Evolutionary conservation across 64 coral and sea anemone genomes (phyloP), one percentile per base, ranked within the genome.

Genomic region (Dendronephthya gigantea): DNA sequence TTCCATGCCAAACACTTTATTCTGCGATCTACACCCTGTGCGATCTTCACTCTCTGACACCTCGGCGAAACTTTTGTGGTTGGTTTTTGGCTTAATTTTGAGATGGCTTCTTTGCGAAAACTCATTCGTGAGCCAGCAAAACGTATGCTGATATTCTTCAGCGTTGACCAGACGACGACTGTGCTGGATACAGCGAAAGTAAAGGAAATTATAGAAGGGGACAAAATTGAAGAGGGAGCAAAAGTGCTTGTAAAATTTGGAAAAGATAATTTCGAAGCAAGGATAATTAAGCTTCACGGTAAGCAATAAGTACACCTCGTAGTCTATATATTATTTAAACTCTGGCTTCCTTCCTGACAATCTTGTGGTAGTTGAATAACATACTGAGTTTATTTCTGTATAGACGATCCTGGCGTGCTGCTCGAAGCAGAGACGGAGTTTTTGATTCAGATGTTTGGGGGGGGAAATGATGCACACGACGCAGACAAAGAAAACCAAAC

Each of bases 391-490:
- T 74, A 13, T 12, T 74, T 74, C 68, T 74, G 32, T 27, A 30
- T 74, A 74, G 68, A 74, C 30, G 68, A 74, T 74, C 23, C 68
- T 74, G 25, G 68, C 32, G 68, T 74, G n/a, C 25, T 74, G 68
- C 30, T 74, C 19, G 68, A 74, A 74, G 68, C 68, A 1, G 68
- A 74, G 68, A 74, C 68, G 68, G n/a, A 27, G 68, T 74, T 74
- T 74, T 74, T 74, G 30, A 11, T 12, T 74, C 68, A 74, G 68
- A 74, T 74, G 68, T 74, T 74, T 74, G 0, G 68, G 11, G 68
- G 19, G 11, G 68, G 32, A 12, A 74, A 13, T 30, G 68, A 74
- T 35, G 68, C 22, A 12, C 11, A 12, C 25, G 14, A 19, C 1
- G 0, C 22, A 13, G 68, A 74, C 68, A 74, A 1, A 8, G 68